Evolutionary conservation across 2,888 invertebrate genomes (phyloP), one percentile per base, ranked within the genome.

Genomic region (Latrodectus hesperus): DNA sequence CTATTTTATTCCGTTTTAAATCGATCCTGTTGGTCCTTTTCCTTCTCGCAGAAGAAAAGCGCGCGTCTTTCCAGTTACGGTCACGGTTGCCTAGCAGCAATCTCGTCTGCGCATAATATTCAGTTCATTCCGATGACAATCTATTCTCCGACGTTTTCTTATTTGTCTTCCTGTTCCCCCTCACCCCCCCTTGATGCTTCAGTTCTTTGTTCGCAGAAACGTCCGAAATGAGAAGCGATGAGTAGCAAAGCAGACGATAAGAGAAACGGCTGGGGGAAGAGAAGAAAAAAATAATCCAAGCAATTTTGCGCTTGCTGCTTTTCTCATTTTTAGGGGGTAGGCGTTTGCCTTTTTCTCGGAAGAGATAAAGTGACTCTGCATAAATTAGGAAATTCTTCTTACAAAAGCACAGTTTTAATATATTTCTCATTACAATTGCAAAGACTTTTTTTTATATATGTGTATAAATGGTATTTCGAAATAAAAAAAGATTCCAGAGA

Each of bases 1-100:
- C 78, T 81, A 81, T 73, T 84, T 86, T 86, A 86, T 86, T 86
- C 86, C 81, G 70, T 86, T 86, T 86, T 86, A 86, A 86, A 86
- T 86, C 86, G 86, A 86, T 86, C 86, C 77, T 67, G 86, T 71
- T 65, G 76, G 79, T 73, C 70, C 65, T 72, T 84, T 55, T 64
- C 77, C 12, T n/a, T 38, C 38, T 38, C 38, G 6, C 60, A 60
- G n/a, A 12, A 60, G 60, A 22, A 67, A 67, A n/a, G 67, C 17
- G 17, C 64, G 55, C 60, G 71, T 64, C 17, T 17, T 16, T 60
- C 75, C 80, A 51, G 70, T 75, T 80, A 85, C 81, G 78, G 78
- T 78, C 78, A 78, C 55, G 71, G 86, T 86, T 86, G 86, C 86
- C 86, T 86, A 86, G 86, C 81, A 86, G 86, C 86, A 86, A 86